Percentiles rank a stretch among this genome's conserved stretches.
These are phyloP conservation scores for Neotragus moschatus DNA, from an alignment of 2,113 vertebrate species.

Conservation along the genomic window DNA sequence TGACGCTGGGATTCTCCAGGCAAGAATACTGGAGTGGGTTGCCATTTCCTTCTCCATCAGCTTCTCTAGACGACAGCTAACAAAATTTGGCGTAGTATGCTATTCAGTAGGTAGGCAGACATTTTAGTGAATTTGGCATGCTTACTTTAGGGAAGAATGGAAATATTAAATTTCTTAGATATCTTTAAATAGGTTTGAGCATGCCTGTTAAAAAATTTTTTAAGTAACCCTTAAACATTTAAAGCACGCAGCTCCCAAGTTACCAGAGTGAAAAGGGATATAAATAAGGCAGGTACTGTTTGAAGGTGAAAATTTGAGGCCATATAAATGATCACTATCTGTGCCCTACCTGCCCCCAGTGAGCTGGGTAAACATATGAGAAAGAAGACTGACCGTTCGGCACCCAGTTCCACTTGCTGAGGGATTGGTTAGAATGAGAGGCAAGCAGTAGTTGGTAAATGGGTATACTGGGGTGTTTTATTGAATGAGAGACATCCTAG, in stretches of 20 bases:
- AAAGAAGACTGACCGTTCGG: neutral
- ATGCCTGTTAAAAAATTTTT: neutral
- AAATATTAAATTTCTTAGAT: slow-evolving; percentile 5
- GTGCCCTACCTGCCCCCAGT: neutral
- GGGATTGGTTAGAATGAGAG: neutral
- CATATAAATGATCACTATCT: neutral
- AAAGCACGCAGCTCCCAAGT: neutral
- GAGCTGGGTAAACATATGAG: neutral
- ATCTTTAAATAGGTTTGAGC: neutral
- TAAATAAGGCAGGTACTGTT: neutral
- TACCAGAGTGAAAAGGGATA: neutral
- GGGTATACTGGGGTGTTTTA: neutral
- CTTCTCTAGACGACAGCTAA: neutral
- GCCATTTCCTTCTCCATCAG: too few relatives aligned
- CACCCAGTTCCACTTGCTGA: neutral
- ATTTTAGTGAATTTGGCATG: neutral
- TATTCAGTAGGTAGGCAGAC: neutral
- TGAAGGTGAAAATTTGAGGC: neutral
- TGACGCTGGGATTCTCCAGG: too few relatives aligned
- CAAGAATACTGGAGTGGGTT: too few relatives aligned
- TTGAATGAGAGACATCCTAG: neutral
- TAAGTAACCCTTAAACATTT: neutral
- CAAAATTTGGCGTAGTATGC: neutral
- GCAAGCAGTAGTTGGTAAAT: neutral
- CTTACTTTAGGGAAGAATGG: neutral